These are phyloP conservation scores for Philopotamus ludificatus DNA, from an alignment of 1,140 invertebrate species.

Conservation along the genomic window DNA sequence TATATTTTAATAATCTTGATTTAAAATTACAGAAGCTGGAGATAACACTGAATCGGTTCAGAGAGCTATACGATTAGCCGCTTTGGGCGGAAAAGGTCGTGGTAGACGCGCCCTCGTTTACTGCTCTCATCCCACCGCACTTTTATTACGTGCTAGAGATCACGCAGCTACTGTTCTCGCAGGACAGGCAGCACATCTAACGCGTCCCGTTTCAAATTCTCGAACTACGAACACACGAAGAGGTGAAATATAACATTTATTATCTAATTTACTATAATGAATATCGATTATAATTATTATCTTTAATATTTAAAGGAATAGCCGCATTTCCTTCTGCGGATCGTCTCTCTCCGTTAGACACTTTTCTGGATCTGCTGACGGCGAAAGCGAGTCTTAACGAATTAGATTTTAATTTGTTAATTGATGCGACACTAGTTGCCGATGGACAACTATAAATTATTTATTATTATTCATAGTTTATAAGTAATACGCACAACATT, in stretches of 20 bases:
- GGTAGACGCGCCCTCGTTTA: conserved; percentile 73
- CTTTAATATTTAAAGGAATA: conserved; percentile 59
- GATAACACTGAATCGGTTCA: conserved; percentile 60
- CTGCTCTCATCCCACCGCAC: conserved; percentile 74
- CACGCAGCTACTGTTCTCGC: conserved; percentile 76
- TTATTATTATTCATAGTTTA: too few relatives aligned
- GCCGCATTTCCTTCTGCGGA: conserved; percentile 71
- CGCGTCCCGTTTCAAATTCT: conserved; percentile 36
- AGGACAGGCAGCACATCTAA: conserved; percentile 54
- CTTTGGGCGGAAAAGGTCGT: conserved; percentile 70
- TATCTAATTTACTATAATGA: background rate
- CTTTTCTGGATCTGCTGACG: conserved; percentile 79
- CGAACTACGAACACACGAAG: conserved; percentile 24
- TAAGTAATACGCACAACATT: too few relatives aligned
- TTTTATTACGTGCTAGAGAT: conserved; percentile 74
- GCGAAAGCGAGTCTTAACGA: conserved; percentile 82
- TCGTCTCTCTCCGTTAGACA: conserved; percentile 74
- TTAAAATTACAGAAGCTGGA: conserved; percentile 61
- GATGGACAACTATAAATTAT: conserved; percentile 22
- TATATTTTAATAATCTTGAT: conserved; percentile 16
- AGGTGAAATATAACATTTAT: conserved; percentile 21
- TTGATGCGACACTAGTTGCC: conserved; percentile 68
- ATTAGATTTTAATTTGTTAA: conserved; percentile 76
- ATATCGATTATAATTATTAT: background rate
- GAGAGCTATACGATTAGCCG: conserved; percentile 30